Evolutionary conservation across 2,888 invertebrate genomes (phyloP).

Genomic region (Cyrtodaria siliqua): DNA sequence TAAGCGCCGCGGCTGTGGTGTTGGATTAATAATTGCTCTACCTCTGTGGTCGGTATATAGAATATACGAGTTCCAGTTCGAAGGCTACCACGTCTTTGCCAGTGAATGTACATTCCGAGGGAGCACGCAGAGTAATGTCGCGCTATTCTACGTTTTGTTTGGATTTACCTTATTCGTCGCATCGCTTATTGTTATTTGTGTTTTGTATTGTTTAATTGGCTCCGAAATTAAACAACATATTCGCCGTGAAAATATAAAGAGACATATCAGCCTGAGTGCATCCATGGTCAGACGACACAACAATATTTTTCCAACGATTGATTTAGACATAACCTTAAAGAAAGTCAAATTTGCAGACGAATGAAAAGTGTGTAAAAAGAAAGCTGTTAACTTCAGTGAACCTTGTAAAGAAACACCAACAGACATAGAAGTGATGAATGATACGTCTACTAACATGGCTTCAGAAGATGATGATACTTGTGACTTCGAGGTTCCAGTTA

Average conservation of each 20-base stretch:
- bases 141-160: slow-evolving; percentile 46
- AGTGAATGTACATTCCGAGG: slow-evolving; percentile 52
- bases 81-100: slow-evolving; percentile 22
- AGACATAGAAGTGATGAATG: not conserved
- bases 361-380: not conserved
- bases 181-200: slow-evolving; percentile 46
- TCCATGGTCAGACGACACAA: slow-evolving; percentile 44
- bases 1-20: slow-evolving; percentile 46
- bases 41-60: slow-evolving; percentile 50
- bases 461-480: slow-evolving; percentile 31
- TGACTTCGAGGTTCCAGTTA: slow-evolving; percentile 14
- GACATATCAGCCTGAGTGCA: slow-evolving; percentile 45
- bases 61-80: slow-evolving; percentile 31
- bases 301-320: not conserved
- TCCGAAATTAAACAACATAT: slow-evolving; percentile 49
- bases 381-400: slow-evolving; percentile 2
- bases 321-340: not conserved
- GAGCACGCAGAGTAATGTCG: slow-evolving; percentile 15
- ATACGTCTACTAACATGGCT: slow-evolving; percentile 14
- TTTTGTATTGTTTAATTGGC: slow-evolving; percentile 57
- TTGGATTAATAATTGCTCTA: slow-evolving; percentile 36
- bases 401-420: not conserved
- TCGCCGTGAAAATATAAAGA: slow-evolving; percentile 39
- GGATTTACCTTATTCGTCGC: slow-evolving; percentile 47
- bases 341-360: slow-evolving; percentile 6